Conservation (phyloP, 1,140 invertebrate species). For the Scaptodrosophila lebanonensis region DNA sequence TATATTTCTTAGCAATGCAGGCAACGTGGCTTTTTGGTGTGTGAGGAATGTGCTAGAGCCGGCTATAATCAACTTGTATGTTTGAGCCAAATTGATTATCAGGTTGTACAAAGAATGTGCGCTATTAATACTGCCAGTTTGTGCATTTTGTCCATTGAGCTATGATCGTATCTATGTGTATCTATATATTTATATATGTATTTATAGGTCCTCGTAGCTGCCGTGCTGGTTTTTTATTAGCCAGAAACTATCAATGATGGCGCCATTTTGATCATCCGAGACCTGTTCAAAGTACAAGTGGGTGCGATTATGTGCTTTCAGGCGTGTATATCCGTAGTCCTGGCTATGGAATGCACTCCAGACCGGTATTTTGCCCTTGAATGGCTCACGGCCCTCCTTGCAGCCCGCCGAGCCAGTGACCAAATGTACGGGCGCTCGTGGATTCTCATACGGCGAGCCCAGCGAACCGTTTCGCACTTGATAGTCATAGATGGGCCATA, state of each 20-base stretch:
- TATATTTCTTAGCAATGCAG: conserved; percentile 9
- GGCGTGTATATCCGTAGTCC: conserved; percentile 95
- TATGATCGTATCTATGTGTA: conserved; percentile 1
- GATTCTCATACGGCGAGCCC: conserved; percentile 89
- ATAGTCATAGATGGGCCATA: conserved; percentile 95
- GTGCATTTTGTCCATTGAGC: conserved; percentile 4
- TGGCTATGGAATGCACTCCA: conserved; percentile 79
- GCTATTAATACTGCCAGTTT: conserved; percentile 58
- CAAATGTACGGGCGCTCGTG: conserved; percentile 93
- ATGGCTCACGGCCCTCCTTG: conserved; percentile 81
- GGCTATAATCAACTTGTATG: too few relatives aligned
- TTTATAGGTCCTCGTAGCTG: conserved; percentile 56
- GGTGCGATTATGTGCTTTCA: conserved; percentile 88
- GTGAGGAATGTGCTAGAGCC: too few relatives aligned
- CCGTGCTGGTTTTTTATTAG: conserved; percentile 84
- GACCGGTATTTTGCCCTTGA: conserved; percentile 69
- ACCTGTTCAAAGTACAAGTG: conserved; percentile 95
- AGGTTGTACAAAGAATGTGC: conserved; percentile 38
- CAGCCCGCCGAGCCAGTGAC: conserved; percentile 94
- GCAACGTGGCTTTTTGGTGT: conserved; percentile 2
- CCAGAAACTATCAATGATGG: conserved; percentile 87
- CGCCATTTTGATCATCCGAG: conserved; percentile 87
- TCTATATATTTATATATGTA: conserved; percentile 75
- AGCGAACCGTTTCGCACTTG: conserved; percentile 89
- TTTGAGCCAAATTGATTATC: neutral